Base-by-base conservation (phyloP, 2,888 invertebrate genomes). In the Caenorhabditis sp. region DNA sequence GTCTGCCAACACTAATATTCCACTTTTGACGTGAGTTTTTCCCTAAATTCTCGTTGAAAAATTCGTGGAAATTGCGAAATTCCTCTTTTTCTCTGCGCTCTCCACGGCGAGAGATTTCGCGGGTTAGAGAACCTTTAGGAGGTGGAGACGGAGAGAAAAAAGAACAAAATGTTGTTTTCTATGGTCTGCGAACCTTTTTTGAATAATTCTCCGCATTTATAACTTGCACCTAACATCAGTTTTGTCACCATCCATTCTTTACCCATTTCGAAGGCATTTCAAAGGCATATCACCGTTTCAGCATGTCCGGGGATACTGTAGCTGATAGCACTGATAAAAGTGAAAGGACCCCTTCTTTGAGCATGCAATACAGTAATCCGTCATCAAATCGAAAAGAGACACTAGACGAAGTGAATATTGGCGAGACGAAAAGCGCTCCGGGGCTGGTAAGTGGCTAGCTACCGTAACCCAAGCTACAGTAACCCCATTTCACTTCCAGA, bases 401-500 rank as follows among this genome's bases (percentile, higher is more conserved):
- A 5, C 6, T 18, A 3, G 71, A 56, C 8, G 35, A 56, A 6
- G 47, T 47, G 18, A 72, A 64, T 35, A 64, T 72, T 35, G 72
- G 32, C 2, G 22, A n/a, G n/a, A 72, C 56, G 40, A 72, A 64
- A 37, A 72, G 72, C 22, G 55, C 72, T 26, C 72, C 72, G 1
- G 58, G 64, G 32, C n/a, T 72, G 56, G 72, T 72, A 5, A 58
- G 69, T 47, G 32, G 9, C 32, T 32, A 32, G 32, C n/a, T n/a
- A n/a, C n/a, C n/a, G n/a, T n/a, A n/a, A n/a, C n/a, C n/a, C n/a
- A 32, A 32, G 32, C 32, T 32, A 32, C 32, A 32, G 32, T 32
- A 32, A 32, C 32, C 32, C 32, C 32, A 6, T 6, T 32, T 32
- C 44, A 4, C 50, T 61, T 77, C 53, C 72, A 87, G 85, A 76